phyloP scores from a whole-genome alignment of 2,797 vertebrate genomes.

The Antrozous pallidus region DNA sequence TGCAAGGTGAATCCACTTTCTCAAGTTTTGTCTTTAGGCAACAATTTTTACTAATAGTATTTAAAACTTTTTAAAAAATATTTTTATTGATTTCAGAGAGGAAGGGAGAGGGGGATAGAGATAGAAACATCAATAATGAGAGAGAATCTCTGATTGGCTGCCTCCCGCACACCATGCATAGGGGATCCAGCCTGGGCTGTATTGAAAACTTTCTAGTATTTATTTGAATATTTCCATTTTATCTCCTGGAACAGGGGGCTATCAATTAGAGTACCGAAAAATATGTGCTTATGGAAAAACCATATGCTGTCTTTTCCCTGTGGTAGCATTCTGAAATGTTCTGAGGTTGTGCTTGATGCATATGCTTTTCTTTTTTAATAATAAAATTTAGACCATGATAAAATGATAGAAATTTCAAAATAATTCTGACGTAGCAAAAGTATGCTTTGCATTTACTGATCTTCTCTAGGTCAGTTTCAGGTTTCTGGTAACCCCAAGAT shows the following conservation, averaged over 20 bases:
- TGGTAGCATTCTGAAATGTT: not conserved
- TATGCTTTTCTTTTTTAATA: not conserved
- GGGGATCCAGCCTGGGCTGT: too few species aligned
- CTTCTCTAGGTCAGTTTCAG: not conserved
- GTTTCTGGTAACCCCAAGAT: not conserved
- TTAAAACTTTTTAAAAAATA: not conserved
- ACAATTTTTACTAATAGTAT: not conserved
- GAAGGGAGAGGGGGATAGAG: too few species aligned
- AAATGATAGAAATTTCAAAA: constrained; percentile 28
- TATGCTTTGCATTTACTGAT: not conserved
- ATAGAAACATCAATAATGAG: too few species aligned
- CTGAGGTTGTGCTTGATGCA: not conserved
- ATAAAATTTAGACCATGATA: not conserved
- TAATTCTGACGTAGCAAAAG: not conserved
- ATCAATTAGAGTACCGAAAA: not conserved
- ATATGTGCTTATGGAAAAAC: not conserved
- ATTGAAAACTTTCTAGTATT: not conserved
- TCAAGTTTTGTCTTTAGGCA: constrained; percentile 25
- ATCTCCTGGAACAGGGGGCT: not conserved
- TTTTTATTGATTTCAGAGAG: too few species aligned
- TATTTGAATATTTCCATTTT: constrained; percentile 18
- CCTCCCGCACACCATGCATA: too few species aligned
- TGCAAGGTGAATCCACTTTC: not conserved
- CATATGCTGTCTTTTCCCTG: not conserved
- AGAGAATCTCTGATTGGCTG: too few species aligned